Evolutionary conservation across 2,888 invertebrate species (phyloP), one percentile per base, ranked within the genome.

Genomic region (Macrophya annulata): DNA sequence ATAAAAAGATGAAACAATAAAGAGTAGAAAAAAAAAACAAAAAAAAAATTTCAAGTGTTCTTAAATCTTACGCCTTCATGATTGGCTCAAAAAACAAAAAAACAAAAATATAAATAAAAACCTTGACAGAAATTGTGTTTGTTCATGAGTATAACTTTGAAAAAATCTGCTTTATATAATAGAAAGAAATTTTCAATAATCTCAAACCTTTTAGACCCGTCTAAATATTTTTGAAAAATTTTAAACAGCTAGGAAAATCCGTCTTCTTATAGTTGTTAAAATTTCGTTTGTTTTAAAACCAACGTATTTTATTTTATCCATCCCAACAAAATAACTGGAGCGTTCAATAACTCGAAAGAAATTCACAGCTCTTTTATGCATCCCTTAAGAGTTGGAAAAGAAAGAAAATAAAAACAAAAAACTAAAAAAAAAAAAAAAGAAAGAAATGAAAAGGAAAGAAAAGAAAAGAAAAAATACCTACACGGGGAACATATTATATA

Each of bases 221-320:
- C 17, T 48, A 15, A 48, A 48, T 48, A 4, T 48, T 17, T 51
- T 51, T 51, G 17, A 51, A 17, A 3, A 51, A 51, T 51, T 51
- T 51, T 51, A 51, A 5, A n/a, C 51, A n/a, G 51, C 6, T 51
- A 17, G 51, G 17, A 6, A 77, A 12, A 45, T 17, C 51, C 25
- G 31, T 25, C 48, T 31, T 37, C 55, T 15, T 37, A 68, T 37
- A 37, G 4, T 77, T 77, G 55, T 37, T 77, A 77, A 31, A 21
- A 74, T 51, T n/a, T 77, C 55, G 55, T 17, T 77, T 55, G 55
- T 77, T 77, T 55, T 55, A 8, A 31, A 77, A 1, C 9, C 25
- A 17, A 76, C 6, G 15, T 25, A 0, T 55, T 55, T 55, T 55
- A 55, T 48, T 48, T 10, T 6, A n/a, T 6, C n/a, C 6, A 1